Base-by-base conservation (phyloP, 2,888 invertebrate genomes). In the Megamerina dolium region DNA sequence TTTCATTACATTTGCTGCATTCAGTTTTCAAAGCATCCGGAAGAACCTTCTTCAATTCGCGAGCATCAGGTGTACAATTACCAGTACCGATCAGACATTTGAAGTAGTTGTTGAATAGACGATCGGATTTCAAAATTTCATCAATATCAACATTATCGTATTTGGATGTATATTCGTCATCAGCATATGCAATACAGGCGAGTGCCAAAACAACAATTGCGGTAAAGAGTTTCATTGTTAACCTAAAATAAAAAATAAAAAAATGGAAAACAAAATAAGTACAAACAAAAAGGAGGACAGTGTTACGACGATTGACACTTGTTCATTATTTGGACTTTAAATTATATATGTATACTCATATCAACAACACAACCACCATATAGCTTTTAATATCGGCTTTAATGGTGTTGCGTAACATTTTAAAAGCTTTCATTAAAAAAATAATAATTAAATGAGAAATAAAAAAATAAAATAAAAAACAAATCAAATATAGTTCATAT, bases 21-120 rank as follows among this genome's bases (percentile, higher is more conserved):
- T 79, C 78, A 5, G 77, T 77, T 58, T 75, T 75, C 23, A 85
- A 58, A 1, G 83, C 83, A 59, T 83, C 78, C n/a, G 77, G 77
- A 35, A 78, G 55, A 52, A 74, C 69, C 46, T 77, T 69, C 68
- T 77, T 80, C 37, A 80, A 61, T 56, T 78, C 77, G 32, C 73
- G 73, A 33, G 76, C 80, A 51, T 80, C 80, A 4, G 75, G 66
- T 6, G 78, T 77, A 60, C 80, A 80, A 26, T 72, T 70, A 18
- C 70, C 72, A 37, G 66, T 69, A 1, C 76, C 78, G 58, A 78
- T 63, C 33, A 81, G 60, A 53, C 81, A 81, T 51, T 77, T 77
- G 46, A 77, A 70, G 56, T 81, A 80, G 55, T 75, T 77, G 43
- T 64, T 67, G 41, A 80, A 69, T 38, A 81, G 64, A 48, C 79